Conservation (phyloP, 92 coral and sea anemone species). For the Epizoanthus stellaris region DNA sequence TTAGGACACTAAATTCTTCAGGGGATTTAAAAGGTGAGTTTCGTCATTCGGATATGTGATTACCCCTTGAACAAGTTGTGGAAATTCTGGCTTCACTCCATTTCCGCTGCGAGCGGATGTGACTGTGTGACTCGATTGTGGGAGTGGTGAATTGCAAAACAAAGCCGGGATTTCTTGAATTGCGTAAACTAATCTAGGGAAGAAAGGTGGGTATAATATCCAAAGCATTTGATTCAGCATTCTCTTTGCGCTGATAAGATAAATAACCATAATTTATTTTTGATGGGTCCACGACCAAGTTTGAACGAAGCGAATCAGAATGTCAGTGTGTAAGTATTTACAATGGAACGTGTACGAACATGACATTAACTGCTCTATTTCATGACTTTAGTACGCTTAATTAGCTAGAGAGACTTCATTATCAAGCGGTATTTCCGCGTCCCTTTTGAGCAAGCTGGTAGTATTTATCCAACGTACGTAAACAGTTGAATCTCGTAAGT, state of each 20-base stretch:
- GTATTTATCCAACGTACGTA: too few relatives aligned
- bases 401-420: conserved; percentile 3
- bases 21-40: not conserved
- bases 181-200: conserved; percentile 29
- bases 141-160: conserved; percentile 38
- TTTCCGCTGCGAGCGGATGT: conserved; percentile 1
- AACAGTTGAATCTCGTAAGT: not conserved
- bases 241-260: not conserved
- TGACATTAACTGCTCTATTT: conserved; percentile 1
- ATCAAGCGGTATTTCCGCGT: not conserved
- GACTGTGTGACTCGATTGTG: conserved; percentile 8
- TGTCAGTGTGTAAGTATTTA: not conserved
- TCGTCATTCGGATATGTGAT: not conserved
- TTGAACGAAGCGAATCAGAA: not conserved
- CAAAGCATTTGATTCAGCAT: conserved; percentile 19
- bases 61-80: not conserved
- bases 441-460: not conserved
- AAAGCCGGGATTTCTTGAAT: not conserved
- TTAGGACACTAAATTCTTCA: not conserved
- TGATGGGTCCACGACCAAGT: conserved; percentile 22
- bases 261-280: not conserved
- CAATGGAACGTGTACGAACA: conserved; percentile 4
- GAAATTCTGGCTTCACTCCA: not conserved
- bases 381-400: not conserved
- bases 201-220: conserved; percentile 24